phyloP scores from a whole-genome alignment of 2,888 invertebrate genomes.

The Serripes groenlandicus region DNA sequence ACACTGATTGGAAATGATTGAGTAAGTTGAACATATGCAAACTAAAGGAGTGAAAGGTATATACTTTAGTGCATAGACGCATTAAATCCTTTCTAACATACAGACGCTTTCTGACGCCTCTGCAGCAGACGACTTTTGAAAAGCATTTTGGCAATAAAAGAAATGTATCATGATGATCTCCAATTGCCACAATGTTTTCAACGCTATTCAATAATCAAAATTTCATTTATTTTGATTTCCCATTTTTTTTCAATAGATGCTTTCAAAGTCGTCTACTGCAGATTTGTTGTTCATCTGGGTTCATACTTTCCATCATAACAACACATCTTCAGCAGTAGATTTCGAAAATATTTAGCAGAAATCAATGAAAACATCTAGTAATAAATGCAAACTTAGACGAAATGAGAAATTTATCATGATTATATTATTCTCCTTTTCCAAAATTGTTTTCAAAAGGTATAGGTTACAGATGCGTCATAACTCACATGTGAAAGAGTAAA shows the following conservation, averaged over 20 bases:
- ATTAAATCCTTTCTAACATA: not conserved
- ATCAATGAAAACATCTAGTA: no score
- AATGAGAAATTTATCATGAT: not conserved
- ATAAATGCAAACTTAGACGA: no score
- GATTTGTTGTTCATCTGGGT: no score
- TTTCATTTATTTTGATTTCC: no score
- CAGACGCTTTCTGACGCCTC: not conserved
- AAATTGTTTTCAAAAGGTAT: not conserved
- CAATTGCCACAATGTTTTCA: not conserved
- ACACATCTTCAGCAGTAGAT: no score
- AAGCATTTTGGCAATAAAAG: not conserved
- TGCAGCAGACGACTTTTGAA: not conserved
- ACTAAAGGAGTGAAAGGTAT: no score
- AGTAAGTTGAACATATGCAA: no score
- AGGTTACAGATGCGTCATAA: not conserved
- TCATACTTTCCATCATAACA: no score
- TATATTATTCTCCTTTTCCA: not conserved
- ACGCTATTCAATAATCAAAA: not conserved
- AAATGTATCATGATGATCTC: not conserved
- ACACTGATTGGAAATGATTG: no score
- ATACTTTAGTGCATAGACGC: no score
- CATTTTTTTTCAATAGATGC: not conserved
- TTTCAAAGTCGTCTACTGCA: not conserved
- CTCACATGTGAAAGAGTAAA: not conserved
- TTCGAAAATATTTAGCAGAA: no score